Evolutionary conservation across 2,113 vertebrate species (phyloP).

Genomic region (Ptilorrhoa leucosticta): DNA sequence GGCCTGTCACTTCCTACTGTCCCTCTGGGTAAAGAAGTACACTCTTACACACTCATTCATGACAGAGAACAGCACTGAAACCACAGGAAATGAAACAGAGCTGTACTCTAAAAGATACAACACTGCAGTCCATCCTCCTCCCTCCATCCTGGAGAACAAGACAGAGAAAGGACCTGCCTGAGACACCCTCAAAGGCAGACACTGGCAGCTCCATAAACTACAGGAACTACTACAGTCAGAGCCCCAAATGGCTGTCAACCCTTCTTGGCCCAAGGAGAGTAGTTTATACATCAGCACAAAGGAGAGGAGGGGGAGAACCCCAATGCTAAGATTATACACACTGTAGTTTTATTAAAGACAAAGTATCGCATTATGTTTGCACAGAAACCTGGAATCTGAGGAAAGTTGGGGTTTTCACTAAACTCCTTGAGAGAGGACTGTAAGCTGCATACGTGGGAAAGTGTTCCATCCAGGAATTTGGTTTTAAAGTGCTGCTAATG

Average conservation of each 20-base stretch:
- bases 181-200: background rate
- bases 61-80: background rate
- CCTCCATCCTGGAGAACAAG: background rate
- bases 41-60: background rate
- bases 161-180: background rate
- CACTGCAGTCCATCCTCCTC: background rate
- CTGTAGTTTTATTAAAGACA: constrained; percentile 4
- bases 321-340: background rate
- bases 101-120: background rate
- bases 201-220: background rate
- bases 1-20: background rate
- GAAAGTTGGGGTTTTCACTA: background rate
- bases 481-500: background rate
- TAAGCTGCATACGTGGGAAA: background rate
- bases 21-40: background rate
- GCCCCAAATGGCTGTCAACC: background rate
- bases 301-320: background rate
- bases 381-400: background rate
- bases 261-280: background rate
- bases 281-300: background rate
- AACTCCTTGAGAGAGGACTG: background rate
- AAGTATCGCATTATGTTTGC: background rate
- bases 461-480: background rate
- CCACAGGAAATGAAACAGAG: background rate
- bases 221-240: background rate